phyloP scores from a whole-genome alignment of 2,113 vertebrate species.

The Chloroceryle aenea region DNA sequence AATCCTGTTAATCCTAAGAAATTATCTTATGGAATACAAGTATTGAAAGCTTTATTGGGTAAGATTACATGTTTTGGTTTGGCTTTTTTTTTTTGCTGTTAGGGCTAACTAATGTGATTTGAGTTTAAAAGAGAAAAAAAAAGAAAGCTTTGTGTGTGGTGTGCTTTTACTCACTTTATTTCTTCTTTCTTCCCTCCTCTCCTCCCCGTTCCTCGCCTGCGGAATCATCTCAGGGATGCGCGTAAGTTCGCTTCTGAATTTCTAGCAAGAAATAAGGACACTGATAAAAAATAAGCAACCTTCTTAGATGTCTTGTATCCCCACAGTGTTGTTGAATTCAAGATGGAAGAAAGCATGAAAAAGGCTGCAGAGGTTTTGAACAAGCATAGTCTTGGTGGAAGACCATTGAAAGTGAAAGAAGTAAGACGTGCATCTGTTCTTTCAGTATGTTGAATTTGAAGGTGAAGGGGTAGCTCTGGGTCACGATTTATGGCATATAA shows the following conservation, averaged over 20 bases:
- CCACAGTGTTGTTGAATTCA: conserved; percentile 94
- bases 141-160: background rate
- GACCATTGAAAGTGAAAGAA: conserved; percentile 96
- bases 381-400: conserved; percentile 93
- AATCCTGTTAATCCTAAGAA: conserved; percentile 29
- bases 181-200: conserved; percentile 53
- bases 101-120: conserved; percentile 55
- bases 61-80: background rate
- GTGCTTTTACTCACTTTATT: conserved; percentile 54
- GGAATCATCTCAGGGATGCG: conserved; percentile 85
- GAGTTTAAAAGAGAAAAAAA: background rate
- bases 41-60: conserved; percentile 52
- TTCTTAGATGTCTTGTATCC: conserved; percentile 45
- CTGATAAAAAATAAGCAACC: background rate
- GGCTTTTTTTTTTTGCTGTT: background rate
- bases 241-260: conserved; percentile 85
- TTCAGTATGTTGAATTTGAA: background rate
- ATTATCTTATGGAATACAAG: conserved; percentile 35
- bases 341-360: conserved; percentile 97
- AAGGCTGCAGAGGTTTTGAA: conserved; percentile 97
- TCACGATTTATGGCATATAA: background rate
- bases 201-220: conserved; percentile 23
- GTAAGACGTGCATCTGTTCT: conserved; percentile 69
- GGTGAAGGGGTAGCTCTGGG: background rate
- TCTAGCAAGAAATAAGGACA: background rate